A percentile compares a stretch with the other conserved stretches of the same genome.
Evolutionary conservation across 2,113 vertebrate species (phyloP).

Genomic region (Hippocampus zosterae): DNA sequence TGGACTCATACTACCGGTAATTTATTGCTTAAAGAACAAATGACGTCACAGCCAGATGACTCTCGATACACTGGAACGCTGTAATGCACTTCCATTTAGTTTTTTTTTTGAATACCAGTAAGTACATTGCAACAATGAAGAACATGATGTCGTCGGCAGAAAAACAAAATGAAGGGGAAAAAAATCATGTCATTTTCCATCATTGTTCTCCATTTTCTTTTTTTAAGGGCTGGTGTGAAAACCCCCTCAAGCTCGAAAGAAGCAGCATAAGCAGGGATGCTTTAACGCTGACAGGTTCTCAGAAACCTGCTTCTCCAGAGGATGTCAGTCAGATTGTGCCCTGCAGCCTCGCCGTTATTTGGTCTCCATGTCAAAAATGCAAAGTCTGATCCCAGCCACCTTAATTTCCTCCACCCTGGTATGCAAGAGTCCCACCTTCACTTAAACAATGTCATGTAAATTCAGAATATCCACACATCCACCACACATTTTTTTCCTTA

Average conservation of each 20-base stretch:
- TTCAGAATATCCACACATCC: conserved; percentile 10
- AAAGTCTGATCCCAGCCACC: conserved; percentile 36
- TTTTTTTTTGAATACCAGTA: not conserved
- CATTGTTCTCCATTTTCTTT: no score
- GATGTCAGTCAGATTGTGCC: conserved; percentile 51
- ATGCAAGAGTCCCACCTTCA: conserved; percentile 13
- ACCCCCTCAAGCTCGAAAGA: not conserved
- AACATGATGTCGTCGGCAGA: not conserved
- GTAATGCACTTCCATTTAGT: not conserved
- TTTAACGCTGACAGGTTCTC: conserved; percentile 31
- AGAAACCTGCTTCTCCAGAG: conserved; percentile 38
- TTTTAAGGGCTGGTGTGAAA: not conserved
- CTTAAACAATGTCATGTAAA: conserved; percentile 40
- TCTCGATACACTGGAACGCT: not conserved
- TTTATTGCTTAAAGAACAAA: not conserved
- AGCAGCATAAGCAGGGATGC: conserved; percentile 17
- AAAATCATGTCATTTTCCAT: not conserved
- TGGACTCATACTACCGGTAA: no score
- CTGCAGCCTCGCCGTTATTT: conserved; percentile 60
- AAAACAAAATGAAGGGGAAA: not conserved
- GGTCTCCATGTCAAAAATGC: conserved; percentile 55
- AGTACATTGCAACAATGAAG: not conserved
- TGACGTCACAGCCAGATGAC: not conserved
- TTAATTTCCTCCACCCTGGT: conserved; percentile 49
- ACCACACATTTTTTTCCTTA: not conserved